Base-by-base conservation (phyloP, 2,113 vertebrate genomes). In the Mohoua ochrocephala region DNA sequence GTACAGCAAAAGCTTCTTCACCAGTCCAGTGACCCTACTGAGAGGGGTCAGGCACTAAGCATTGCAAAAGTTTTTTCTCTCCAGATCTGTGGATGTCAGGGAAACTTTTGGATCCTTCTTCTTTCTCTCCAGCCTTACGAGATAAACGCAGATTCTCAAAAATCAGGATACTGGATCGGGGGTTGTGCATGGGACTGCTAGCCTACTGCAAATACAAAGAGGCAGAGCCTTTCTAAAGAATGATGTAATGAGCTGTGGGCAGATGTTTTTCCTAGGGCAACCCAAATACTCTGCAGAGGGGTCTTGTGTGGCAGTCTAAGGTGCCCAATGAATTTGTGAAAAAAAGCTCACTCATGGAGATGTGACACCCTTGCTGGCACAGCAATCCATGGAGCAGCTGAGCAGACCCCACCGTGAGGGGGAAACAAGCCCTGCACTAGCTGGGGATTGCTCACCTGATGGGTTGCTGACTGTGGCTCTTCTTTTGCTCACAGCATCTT, bases 391-490 rank as follows among this genome's bases (percentile, higher is more conserved):
- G 2, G 10, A 64, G 44, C 35, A 78, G 33, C 45, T 45, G 82
- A 50, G 70, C 47, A 83, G 67, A 50, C 6, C 35, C 30, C 31
- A 16, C 17, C 0, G 0, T 10, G 41, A 63, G 13, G 19, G 8
- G 5, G 7, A 67, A 11, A 42, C 13, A 9, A 54, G 30, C 0
- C 4, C 42, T 54, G 26, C 1, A 4, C 44, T 21, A 12, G 26
- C 17, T 13, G 33, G 53, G 13, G 28, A 14, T 28, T 50, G 24
- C 27, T 47, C 59, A 75, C 35, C 54, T 7, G 4, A n/a, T 8
- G 75, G 26, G 13, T 16, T 52, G 33, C 39, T 89, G 71, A 50
- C 27, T 10, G 1, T 15, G n/a, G 19, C 27, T 67, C 59, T 91
- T 37, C 28, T 73, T 50, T 82, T 10, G 3, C 27, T 23, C 49